Base-by-base conservation (phyloP, 1,140 invertebrate genomes). In the Oedothorax gibbosus region DNA sequence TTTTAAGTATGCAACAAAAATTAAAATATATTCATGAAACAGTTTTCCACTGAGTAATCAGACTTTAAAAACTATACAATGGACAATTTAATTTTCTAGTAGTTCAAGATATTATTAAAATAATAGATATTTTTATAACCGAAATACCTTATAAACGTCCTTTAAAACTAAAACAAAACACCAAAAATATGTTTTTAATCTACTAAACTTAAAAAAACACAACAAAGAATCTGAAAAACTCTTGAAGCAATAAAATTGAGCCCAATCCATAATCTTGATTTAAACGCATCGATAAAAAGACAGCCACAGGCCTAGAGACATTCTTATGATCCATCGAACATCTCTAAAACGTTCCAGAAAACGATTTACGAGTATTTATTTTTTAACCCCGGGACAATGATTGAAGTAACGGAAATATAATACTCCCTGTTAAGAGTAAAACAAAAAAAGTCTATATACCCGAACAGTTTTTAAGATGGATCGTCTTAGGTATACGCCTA, bases 381-480 rank as follows among this genome's bases (percentile, higher is more conserved):
- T 21, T 35, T 35, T 35, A 35, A 75, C 57, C 72, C 72, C 54
- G 56, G 21, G n/a, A 56, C 72, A 57, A 75, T 57, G 53, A 71
- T 11, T 10, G 69, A 60, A 60, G 57, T 15, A 54, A 54, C 35
- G 35, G 51, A 57, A 75, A 60, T 75, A 18, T 72, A 72, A 72
- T 53, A 20, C 69, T n/a, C 35, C 49, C 11, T 57, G 14, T 20
- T 53, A 57, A 54, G 53, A 21, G 65, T 64, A 77, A 77, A 77
- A 77, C 75, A 64, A 77, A 77, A n/a, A 35, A 77, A 77, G 62
- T 64, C 62, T 64, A 77, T 64, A 49, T 77, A 62, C 62, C 75
- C 62, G 75, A 65, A 77, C 56, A 15, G 60, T 49, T 77, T 77
- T 35, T 35, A 49, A 50, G 35, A 65, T 77, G 53, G 60, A 77